These are phyloP conservation scores for Apantesis nais DNA, from an alignment of 2,888 invertebrate genomes.

Conservation along the genomic window DNA sequence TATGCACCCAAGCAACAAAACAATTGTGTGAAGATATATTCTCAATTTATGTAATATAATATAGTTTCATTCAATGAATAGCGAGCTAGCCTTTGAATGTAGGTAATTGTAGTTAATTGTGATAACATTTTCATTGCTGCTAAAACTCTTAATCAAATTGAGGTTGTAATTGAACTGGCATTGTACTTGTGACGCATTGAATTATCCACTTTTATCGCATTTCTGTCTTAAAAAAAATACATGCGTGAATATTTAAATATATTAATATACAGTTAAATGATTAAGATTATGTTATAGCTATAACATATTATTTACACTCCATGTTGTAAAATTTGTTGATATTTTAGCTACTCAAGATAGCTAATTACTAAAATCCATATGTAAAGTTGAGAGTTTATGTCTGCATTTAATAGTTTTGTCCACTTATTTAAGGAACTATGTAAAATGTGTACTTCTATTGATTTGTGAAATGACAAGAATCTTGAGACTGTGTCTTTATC, in stretches of 20 bases:
- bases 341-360: background rate
- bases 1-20: constrained; percentile 7
- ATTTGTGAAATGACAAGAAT: background rate
- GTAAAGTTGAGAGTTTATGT: background rate
- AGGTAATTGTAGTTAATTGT: constrained; percentile 18
- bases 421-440: background rate
- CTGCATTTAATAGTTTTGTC: constrained; percentile 2
- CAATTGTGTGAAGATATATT: constrained; percentile 3
- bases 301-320: background rate
- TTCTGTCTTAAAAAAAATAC: background rate
- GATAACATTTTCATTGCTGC: constrained; percentile 26
- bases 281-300: background rate
- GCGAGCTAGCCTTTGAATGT: constrained; percentile 37
- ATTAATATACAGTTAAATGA: background rate
- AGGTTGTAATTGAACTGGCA: constrained; percentile 32
- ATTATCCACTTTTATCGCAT: background rate
- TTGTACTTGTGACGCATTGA: background rate
- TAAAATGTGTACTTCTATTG: background rate
- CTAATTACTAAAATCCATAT: background rate
- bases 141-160: constrained; percentile 21
- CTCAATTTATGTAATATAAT: constrained; percentile 12
- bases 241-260: background rate
- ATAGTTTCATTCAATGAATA: constrained; percentile 27
- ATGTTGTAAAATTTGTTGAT: background rate
- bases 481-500: background rate